Evolutionary conservation across 1,140 invertebrate species (phyloP).

Genomic region (Catajapyx aquilonaris): DNA sequence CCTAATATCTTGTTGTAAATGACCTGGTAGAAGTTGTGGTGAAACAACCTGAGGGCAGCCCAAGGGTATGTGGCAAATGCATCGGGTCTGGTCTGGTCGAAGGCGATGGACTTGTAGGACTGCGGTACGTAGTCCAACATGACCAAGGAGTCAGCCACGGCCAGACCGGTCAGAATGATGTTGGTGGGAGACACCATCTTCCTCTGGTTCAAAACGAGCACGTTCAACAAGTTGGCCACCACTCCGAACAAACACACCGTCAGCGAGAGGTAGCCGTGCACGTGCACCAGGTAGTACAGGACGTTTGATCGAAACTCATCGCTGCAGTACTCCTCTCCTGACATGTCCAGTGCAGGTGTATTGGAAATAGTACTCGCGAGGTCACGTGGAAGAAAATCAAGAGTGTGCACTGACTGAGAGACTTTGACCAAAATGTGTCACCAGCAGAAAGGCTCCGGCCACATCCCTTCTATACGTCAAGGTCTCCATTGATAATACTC

Average conservation of each 20-base stretch:
- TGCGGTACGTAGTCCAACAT: conserved; percentile 89
- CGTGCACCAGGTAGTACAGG: conserved; percentile 21
- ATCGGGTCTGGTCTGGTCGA: conserved; percentile 17
- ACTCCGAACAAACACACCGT: conserved; percentile 78
- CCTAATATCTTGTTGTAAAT: too few relatives aligned
- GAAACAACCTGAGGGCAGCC: conserved; percentile 59
- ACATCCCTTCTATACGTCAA: too few relatives aligned
- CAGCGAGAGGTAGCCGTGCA: conserved; percentile 51
- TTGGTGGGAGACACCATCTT: too few relatives aligned
- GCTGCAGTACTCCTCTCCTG: conserved; percentile 22
- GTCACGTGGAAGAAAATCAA: too few relatives aligned
- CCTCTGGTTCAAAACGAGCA: conserved; percentile 72
- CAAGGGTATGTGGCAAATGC: conserved; percentile 48
- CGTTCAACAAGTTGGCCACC: conserved; percentile 79
- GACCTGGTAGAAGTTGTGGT: conserved; percentile 45
- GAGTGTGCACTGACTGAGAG: too few relatives aligned
- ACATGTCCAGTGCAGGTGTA: too few relatives aligned
- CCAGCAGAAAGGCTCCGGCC: too few relatives aligned
- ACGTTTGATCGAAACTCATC: conserved; percentile 21
- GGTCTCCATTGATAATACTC: too few relatives aligned
- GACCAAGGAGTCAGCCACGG: conserved; percentile 69
- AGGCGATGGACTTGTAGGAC: conserved; percentile 48
- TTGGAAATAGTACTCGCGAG: too few relatives aligned
- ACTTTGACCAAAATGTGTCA: too few relatives aligned
- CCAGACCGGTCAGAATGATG: too few relatives aligned